Conservation (phyloP, 2,797 vertebrate genomes). For the Calcarius lapponicus region DNA sequence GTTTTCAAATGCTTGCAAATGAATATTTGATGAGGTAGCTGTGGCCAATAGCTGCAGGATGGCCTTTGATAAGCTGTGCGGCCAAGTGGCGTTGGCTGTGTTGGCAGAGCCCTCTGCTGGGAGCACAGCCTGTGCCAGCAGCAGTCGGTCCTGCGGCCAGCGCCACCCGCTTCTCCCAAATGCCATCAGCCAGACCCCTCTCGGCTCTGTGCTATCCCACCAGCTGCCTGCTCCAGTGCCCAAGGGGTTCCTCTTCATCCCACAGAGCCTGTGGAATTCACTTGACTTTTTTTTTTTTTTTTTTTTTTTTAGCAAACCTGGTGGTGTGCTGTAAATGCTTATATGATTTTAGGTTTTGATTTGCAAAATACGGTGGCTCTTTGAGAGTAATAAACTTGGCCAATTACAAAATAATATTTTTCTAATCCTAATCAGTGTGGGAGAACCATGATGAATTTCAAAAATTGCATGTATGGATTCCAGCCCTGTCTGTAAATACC, state of each 20-base stretch:
- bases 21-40: neutral
- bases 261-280: neutral
- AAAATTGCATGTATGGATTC: neutral
- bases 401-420: neutral
- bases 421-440: neutral
- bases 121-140: neutral
- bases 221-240: neutral
- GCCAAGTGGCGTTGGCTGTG: neutral
- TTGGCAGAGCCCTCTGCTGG: conserved; percentile 61
- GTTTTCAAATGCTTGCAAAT: conserved; percentile 6
- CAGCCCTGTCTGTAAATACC: neutral
- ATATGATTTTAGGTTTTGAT: neutral
- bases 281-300: neutral
- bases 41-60: neutral
- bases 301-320: neutral
- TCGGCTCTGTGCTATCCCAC: neutral
- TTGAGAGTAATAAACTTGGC: neutral
- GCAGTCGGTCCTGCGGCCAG: neutral
- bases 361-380: neutral
- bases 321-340: neutral
- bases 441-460: neutral
- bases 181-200: neutral
- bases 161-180: neutral
- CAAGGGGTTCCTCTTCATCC: neutral
- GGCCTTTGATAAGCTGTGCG: neutral